Evolutionary conservation across 1,140 invertebrate genomes (phyloP), one percentile per base, ranked within the genome.

Genomic region (Drosophila gunungcola): DNA sequence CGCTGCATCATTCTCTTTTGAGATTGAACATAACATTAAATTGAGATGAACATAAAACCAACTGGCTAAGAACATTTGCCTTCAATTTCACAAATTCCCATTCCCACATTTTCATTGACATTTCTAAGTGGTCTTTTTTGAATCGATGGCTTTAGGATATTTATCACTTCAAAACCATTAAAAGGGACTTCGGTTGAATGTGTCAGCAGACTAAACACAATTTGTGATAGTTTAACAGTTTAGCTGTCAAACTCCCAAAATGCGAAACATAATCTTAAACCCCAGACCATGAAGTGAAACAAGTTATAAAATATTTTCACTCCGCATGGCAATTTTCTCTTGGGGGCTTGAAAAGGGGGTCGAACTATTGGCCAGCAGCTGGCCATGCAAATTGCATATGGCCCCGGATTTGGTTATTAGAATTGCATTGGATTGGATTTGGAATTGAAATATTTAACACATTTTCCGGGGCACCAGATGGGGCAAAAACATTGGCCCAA

Each of bases 401-500:
- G 52, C 67, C 42, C 45, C 52, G 84, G 83, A 88, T 88, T 86
- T 88, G 83, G 70, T 86, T 79, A 86, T 86, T 83, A 79, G 84
- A 86, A 86, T 88, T 72, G 61, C 83, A 86, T 88, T 62, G 63
- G 78, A 86, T 88, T 88, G 83, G 83, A 88, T 88, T 88, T 88
- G 75, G 77, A 80, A 80, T 77, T 89, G 67, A 89, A 89, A 88
- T 88, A 88, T 88, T 88, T 79, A 88, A 88, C 84, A 83, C 84
- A 76, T 78, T 77, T 62, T 51, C 53, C 63, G 61, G 72, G 60
- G 60, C 60, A 41, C 36, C 29, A 52, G 32, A 11, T 27, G 38
- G 42, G 42, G 13, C 38, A 25, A 12, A 45, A 41, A 34, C 16
- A 32, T 56, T 56, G 25, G 54, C 41, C 27, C 39, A 43, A 27